Evolutionary conservation across 1,140 invertebrate genomes (phyloP).

Genomic region (Archivesica marissinica): DNA sequence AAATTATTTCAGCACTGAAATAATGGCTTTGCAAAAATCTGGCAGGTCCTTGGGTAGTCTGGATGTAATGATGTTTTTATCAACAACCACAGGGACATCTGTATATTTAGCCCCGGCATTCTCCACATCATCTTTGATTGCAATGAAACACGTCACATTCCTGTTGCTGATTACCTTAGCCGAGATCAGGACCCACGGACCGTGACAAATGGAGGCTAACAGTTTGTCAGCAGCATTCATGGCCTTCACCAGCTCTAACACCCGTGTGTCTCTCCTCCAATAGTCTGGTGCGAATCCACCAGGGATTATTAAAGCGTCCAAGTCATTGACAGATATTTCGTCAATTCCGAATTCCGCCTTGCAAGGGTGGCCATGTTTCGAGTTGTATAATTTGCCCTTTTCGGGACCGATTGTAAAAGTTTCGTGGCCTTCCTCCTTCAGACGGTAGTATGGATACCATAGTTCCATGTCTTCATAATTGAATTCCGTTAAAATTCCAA

Average conservation of each 20-base stretch:
- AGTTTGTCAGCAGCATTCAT: conserved; percentile 71
- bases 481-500: conserved; percentile 61
- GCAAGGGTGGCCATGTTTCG: conserved; percentile 78
- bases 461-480: conserved; percentile 67
- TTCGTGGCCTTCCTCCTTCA: conserved; percentile 75
- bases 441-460: conserved; percentile 77
- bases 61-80: conserved; percentile 79
- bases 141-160: conserved; percentile 74
- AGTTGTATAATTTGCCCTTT: conserved; percentile 76
- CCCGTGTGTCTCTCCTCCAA: conserved; percentile 76
- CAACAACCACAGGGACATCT: conserved; percentile 78
- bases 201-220: conserved; percentile 78
- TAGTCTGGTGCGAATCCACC: conserved; percentile 80
- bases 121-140: conserved; percentile 80
- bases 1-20: conserved; percentile 56
- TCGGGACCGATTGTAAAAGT: conserved; percentile 78
- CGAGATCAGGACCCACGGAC: conserved; percentile 79
- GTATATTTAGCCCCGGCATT: conserved; percentile 78
- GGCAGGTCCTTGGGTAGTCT: conserved; percentile 77
- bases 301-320: conserved; percentile 78
- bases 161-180: conserved; percentile 75
- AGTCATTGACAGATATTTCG: conserved; percentile 69
- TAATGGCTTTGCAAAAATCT: conserved; percentile 78
- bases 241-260: conserved; percentile 73
- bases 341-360: conserved; percentile 75